Evolutionary conservation across 2,797 vertebrate genomes (phyloP).

Genomic region (Microchirus variegatus): DNA sequence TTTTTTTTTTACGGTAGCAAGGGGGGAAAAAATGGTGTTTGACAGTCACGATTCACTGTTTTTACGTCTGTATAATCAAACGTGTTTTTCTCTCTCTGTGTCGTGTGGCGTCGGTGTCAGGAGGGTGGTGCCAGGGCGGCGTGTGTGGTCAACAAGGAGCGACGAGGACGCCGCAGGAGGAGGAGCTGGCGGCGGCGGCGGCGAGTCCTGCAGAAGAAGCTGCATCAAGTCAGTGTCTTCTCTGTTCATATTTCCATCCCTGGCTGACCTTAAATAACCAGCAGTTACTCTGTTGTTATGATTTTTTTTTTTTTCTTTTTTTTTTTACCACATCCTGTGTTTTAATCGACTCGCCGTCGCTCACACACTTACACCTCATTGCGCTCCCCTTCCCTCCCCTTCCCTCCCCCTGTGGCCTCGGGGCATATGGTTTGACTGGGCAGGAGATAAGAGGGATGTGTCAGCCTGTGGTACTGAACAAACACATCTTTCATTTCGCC

Average conservation of each 20-base stretch:
- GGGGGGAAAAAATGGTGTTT: slow-evolving; percentile 46
- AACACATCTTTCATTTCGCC: slow-evolving; percentile 75
- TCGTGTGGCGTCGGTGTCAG: slow-evolving; percentile 65
- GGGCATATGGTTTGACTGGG: slow-evolving; percentile 76
- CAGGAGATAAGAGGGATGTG: slow-evolving; percentile 78
- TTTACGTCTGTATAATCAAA: slow-evolving; percentile 44
- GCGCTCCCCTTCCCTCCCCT: slow-evolving; percentile 33
- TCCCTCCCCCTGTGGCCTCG: slow-evolving; percentile 40
- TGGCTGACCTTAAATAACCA: slow-evolving; percentile 58
- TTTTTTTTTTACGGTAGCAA: slow-evolving; percentile 66
- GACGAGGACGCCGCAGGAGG: slow-evolving; percentile 21
- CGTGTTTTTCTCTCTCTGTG: slow-evolving; percentile 33
- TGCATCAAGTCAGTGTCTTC: slow-evolving; percentile 33
- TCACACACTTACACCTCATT: slow-evolving; percentile 63
- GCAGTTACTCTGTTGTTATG: slow-evolving; percentile 37
- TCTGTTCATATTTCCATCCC: slow-evolving; percentile 12
- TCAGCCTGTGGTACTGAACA: slow-evolving; percentile 75
- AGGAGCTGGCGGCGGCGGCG: too few relatives aligned
- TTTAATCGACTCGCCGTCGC: slow-evolving; percentile 18
- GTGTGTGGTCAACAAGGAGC: slow-evolving; percentile 76
- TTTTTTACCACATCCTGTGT: slow-evolving; percentile 36
- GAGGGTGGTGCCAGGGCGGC: slow-evolving; percentile 58
- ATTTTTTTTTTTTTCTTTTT: too few relatives aligned
- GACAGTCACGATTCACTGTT: slow-evolving; percentile 62
- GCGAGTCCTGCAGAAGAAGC: slow-evolving; percentile 45